Conservation (phyloP, 2,113 vertebrate species). For the Pygoscelis antarcticus region DNA sequence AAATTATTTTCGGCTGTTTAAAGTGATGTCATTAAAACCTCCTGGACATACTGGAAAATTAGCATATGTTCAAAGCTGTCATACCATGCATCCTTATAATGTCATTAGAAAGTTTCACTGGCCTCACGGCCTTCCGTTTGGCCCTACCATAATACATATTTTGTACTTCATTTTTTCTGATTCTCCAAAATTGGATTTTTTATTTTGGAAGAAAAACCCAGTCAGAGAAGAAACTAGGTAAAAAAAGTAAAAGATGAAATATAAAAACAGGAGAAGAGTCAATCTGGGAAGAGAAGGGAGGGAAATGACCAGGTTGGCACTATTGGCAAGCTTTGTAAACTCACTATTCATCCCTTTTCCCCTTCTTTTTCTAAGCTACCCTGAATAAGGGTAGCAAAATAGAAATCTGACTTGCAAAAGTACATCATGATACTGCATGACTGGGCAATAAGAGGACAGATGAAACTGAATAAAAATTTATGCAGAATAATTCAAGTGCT, state of each 20-base stretch:
- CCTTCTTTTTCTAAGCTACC: background rate
- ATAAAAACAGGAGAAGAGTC: background rate
- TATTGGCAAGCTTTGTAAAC: background rate
- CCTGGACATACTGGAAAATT: background rate
- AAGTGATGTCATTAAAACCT: background rate
- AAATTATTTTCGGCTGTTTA: background rate
- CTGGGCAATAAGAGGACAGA: background rate
- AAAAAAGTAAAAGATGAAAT: background rate
- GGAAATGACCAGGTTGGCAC: background rate
- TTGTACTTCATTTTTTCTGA: background rate
- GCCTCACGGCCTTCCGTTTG: background rate
- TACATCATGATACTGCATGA: background rate
- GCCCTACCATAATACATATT: background rate
- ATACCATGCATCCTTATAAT: background rate
- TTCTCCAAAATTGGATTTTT: background rate
- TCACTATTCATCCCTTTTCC: background rate
- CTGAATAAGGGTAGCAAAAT: background rate
- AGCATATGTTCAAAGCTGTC: background rate
- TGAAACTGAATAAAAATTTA: background rate
- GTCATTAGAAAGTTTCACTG: background rate
- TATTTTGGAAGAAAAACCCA: background rate
- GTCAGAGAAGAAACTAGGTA: background rate
- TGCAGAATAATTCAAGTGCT: background rate
- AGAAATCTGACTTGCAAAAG: conserved; percentile 9
- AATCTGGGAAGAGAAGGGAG: background rate